A percentile compares a stretch with the other conserved stretches of the same genome.
Conservation (phyloP, 2,888 invertebrate genomes). For the Anthoptus insignis region DNA sequence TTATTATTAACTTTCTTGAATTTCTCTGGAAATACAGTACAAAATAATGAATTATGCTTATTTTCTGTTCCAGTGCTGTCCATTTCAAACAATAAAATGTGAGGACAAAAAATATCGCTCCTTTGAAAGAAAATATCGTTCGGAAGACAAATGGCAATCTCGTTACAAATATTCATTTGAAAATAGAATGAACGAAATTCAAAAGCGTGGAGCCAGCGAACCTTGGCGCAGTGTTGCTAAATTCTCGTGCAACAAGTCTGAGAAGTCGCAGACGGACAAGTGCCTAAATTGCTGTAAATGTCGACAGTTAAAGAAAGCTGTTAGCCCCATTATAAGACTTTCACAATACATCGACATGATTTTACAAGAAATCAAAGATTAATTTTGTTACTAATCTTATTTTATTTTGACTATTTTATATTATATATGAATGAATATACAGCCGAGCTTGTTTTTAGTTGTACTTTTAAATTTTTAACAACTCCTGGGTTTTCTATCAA, state of each 20-base stretch:
- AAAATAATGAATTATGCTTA: no score
- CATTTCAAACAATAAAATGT: constrained; percentile 19
- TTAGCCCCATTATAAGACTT: constrained; percentile 69
- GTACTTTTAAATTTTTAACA: background rate
- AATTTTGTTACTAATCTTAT: constrained; percentile 22
- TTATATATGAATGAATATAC: constrained; percentile 40
- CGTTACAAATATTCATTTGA: constrained; percentile 48
- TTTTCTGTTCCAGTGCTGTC: constrained; percentile 9
- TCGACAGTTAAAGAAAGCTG: constrained; percentile 54
- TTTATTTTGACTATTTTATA: constrained; percentile 26
- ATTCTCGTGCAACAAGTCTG: constrained; percentile 36
- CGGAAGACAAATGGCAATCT: constrained; percentile 55
- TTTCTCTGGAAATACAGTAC: no score
- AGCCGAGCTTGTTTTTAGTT: constrained; percentile 6
- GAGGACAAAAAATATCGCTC: constrained; percentile 30
- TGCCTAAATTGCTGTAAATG: constrained; percentile 48
- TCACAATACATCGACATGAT: constrained; percentile 67
- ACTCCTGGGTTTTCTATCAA: no score
- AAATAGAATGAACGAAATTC: constrained; percentile 43
- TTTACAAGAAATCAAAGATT: constrained; percentile 63
- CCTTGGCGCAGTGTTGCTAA: constrained; percentile 56
- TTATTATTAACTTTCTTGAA: no score
- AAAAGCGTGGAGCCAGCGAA: constrained; percentile 54
- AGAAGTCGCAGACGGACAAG: constrained; percentile 12
- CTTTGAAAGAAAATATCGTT: constrained; percentile 50